Base-by-base conservation (phyloP, 2,113 vertebrate genomes). In the Oryzias celebensis region DNA sequence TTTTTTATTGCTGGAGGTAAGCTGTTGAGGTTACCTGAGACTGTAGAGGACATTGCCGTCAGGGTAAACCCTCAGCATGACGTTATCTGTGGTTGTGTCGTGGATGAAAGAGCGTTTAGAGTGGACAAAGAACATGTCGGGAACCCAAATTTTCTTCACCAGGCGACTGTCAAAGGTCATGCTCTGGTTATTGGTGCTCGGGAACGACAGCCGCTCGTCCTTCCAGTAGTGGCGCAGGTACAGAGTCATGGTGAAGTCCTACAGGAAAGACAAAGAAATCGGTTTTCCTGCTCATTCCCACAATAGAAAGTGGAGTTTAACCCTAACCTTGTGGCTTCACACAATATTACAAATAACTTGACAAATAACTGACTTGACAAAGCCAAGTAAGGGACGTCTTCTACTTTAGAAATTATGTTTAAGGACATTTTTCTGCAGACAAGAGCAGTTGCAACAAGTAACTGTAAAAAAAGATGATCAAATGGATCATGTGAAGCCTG, bases 131-230 rank as follows among this genome's bases (percentile, higher is more conserved):
- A 99, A 99, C 95, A 99, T 97, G 82, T 99, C 96, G 0, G 97
- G 97, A 1, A 99, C 96, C 97, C 96, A 99, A 71, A 98, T 99
- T 89, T 98, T 99, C 90, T 98, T 98, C 73, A 96, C 96, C 66
- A 99, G 89, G 26, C 96, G 92, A 54, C 96, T 95, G 12, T 99
- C 97, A 3, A 99, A 99, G 1, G 97, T 99, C 97, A 98, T 97
- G 88, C 96, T 99, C 71, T 96, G 95, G 85, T 98, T 99, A 88
- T 94, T 99, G 78, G 91, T 93, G 90, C 97, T 98, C 0, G 94
- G 95, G 70, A 99, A 98, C 5, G 96, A 91, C 64, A 99, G 75
- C 14, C 96, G 91, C 87, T 97, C 96, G 0, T 99, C 97, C 77
- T 98, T 97, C 96, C 96, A 98, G 89, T 98, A 98, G 79, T 99